Evolutionary conservation across 2,113 vertebrate genomes (phyloP).

Genomic region (Pseudonaja textilis): DNA sequence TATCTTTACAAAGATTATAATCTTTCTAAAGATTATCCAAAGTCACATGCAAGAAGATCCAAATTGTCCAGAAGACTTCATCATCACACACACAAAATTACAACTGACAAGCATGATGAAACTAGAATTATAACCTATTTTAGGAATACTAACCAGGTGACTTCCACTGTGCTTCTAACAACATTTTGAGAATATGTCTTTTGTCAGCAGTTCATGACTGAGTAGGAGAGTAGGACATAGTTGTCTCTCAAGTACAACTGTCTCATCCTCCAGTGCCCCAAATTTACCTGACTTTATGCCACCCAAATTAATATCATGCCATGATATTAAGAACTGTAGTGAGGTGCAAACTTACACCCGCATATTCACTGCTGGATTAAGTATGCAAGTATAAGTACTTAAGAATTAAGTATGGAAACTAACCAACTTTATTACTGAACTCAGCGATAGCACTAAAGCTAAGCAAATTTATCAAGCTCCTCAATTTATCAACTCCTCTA

Average conservation of each 20-base stretch:
- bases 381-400: not conserved
- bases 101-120: not conserved
- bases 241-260: not conserved
- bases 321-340: not conserved
- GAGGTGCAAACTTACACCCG: not conserved
- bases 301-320: not conserved
- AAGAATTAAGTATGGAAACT: not conserved
- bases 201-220: not conserved
- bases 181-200: not conserved
- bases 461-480: not conserved
- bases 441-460: not conserved
- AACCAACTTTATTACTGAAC: not conserved
- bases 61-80: not conserved
- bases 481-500: not conserved
- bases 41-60: not conserved
- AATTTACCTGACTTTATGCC: not conserved
- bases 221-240: no score
- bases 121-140: not conserved
- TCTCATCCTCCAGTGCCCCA: not conserved
- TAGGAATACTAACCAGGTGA: not conserved
- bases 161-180: not conserved
- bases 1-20: not conserved
- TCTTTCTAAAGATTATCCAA: not conserved
- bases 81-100: not conserved
- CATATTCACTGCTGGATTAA: not conserved